Base-by-base conservation (phyloP, 2,888 invertebrate genomes). In the Embidobia sp. region DNA sequence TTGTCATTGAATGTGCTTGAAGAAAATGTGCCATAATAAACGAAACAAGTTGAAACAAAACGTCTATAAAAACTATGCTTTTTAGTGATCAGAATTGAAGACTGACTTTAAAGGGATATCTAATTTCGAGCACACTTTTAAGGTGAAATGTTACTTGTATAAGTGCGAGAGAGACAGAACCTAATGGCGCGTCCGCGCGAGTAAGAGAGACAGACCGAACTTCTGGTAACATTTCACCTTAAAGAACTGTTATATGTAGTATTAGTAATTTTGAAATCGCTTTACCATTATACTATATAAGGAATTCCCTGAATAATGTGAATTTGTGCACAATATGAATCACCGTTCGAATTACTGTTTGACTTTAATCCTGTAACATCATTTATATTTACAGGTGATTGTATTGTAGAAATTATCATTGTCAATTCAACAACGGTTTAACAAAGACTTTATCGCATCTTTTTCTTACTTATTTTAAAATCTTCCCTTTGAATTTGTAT, bases 101-200 rank as follows among this genome's bases (percentile, higher is more conserved):
- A n/a, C n/a, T n/a, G 11, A 35, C 10, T 19, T 10, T 22, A n/a
- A 49, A 16, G 51, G 44, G 80, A 85, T 85, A 78, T 82, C 88
- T 88, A 89, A 89, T 87, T 89, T 89, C 89, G 88, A 89, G 89
- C 89, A 89, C 89, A 31, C 8, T 19, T 18, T 2, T n/a, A n/a
- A n/a, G n/a, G n/a, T n/a, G n/a, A n/a, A n/a, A n/a, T n/a, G n/a
- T n/a, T n/a, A n/a, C n/a, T n/a, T n/a, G n/a, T n/a, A n/a, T n/a
- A n/a, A n/a, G n/a, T n/a, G n/a, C n/a, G n/a, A n/a, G n/a, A n/a
- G n/a, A n/a, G n/a, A n/a, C n/a, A n/a, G n/a, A n/a, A n/a, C n/a
- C n/a, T n/a, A n/a, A n/a, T n/a, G n/a, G n/a, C n/a, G n/a, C n/a
- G n/a, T n/a, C n/a, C n/a, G n/a, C n/a, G n/a, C n/a, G n/a, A n/a